Evolutionary conservation across 2,113 vertebrate species (phyloP).

Genomic region (Apodemus sylvaticus): DNA sequence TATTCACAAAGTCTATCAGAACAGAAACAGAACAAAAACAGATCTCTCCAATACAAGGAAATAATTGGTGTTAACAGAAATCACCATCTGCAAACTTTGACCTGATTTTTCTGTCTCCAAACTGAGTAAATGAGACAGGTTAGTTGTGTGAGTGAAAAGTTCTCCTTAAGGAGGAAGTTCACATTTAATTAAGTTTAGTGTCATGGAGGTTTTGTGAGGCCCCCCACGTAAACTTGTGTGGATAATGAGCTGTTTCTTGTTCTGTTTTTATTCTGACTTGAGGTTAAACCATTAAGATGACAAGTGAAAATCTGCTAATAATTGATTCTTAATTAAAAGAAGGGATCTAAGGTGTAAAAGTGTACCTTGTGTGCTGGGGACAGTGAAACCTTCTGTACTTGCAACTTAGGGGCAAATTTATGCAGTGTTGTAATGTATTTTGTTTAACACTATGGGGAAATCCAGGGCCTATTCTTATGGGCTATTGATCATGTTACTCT

Average conservation of each 20-base stretch:
- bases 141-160: conserved; percentile 20
- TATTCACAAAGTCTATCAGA: background rate
- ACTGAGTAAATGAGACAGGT: background rate
- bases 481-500: conserved; percentile 2
- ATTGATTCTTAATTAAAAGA: conserved; percentile 52
- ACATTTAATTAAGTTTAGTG: background rate
- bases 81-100: background rate
- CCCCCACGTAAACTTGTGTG: background rate
- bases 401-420: background rate
- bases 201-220: background rate
- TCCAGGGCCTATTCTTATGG: background rate
- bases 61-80: background rate
- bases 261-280: conserved; percentile 33
- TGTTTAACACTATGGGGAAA: background rate
- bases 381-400: background rate
- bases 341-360: background rate
- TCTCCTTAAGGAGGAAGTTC: conserved; percentile 28
- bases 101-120: background rate
- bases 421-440: background rate
- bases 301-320: conserved; percentile 38
- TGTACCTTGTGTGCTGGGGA: background rate
- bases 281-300: conserved; percentile 34
- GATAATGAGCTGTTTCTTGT: background rate
- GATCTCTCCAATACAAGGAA: background rate
- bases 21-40: background rate